Conservation (phyloP, 2,888 invertebrate genomes). For the Pomacea canaliculata region DNA sequence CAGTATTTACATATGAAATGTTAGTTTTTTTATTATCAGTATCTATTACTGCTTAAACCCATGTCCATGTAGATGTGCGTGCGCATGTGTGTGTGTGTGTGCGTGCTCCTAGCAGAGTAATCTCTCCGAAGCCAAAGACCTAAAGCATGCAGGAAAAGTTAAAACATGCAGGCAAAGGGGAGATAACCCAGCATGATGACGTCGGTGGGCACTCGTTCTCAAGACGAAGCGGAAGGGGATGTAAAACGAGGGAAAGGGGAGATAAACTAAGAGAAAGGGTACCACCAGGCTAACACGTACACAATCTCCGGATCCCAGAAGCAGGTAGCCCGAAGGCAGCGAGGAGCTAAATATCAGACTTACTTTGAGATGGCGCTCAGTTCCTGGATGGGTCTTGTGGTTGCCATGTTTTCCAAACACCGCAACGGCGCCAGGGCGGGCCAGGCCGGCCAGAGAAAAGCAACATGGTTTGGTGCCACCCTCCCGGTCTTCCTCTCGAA, state of each 20-base stretch:
- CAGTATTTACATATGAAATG: too few relatives aligned
- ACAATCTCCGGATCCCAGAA: conserved; percentile 1
- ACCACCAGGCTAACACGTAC: neutral
- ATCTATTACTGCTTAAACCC: too few relatives aligned
- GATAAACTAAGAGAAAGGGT: conserved; percentile 3
- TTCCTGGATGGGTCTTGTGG: neutral
- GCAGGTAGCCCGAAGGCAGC: neutral
- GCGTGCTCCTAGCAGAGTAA: too few relatives aligned
- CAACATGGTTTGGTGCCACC: neutral
- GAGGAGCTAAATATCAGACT: conserved; percentile 10
- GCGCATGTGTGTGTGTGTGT: too few relatives aligned
- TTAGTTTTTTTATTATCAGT: too few relatives aligned
- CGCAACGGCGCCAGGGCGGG: conserved; percentile 10
- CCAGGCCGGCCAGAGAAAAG: neutral
- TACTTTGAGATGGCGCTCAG: conserved; percentile 4
- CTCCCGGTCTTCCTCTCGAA: neutral
- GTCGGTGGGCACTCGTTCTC: too few relatives aligned
- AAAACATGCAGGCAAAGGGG: too few relatives aligned
- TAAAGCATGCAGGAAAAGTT: too few relatives aligned
- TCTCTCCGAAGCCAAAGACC: too few relatives aligned
- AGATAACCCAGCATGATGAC: too few relatives aligned
- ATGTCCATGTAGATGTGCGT: too few relatives aligned
- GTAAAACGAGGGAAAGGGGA: conserved; percentile 2
- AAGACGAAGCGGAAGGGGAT: neutral
- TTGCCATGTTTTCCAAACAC: conserved; percentile 10